Evolutionary conservation across 92 coral and sea anemone species (phyloP), one percentile per base, ranked within the genome.

Genomic region (Phenganax marumi): DNA sequence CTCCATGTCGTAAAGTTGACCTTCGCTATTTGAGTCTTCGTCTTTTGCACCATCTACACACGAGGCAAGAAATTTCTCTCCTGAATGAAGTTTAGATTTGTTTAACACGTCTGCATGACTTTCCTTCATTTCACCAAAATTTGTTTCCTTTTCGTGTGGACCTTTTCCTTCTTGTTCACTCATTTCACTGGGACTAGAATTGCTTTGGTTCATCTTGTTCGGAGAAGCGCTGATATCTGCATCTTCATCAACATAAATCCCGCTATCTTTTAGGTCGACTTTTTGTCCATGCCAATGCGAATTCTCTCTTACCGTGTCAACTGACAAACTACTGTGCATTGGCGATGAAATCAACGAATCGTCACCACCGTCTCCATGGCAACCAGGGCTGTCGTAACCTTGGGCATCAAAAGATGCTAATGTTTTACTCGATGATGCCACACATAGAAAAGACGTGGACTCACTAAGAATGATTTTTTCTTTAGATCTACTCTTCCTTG

Each of bases 81-180:
- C 88, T 26, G 83, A 85, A 52, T 51, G 84, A 60, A 80, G 86
- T 52, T 51, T 33, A 19, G 80, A 21, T 75, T 75, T 21, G n/a
- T 18, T 24, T 55, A 73, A 6, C 33, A 13, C 51, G 60, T 73
- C 78, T 18, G 51, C 26, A 50, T 50, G 78, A 5, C 55, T 75
- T 52, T 54, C 66, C 22, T 60, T 12, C 60, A 53, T 11, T 46
- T 26, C 47, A 6, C 55, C 80, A 46, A 52, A 52, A 13, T 12
- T 75, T 46, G 47, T 60, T 75, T 75, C 80, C 49, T 64, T 13
- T 64, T 65, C 49, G 17, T 75, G 65, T 11, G 80, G 80, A 22
- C 80, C 52, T n/a, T 54, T 49, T 21, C 80, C 6, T 52, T 23
- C 25, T 23, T 65, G 65, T 47, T 55, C 55, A 54, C 80, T 52